Percentiles rank a stretch among this genome's conserved stretches.
phyloP scores from a whole-genome alignment of 53 echinoderm and acorn worm species.

The Glandiceps talaboti region DNA sequence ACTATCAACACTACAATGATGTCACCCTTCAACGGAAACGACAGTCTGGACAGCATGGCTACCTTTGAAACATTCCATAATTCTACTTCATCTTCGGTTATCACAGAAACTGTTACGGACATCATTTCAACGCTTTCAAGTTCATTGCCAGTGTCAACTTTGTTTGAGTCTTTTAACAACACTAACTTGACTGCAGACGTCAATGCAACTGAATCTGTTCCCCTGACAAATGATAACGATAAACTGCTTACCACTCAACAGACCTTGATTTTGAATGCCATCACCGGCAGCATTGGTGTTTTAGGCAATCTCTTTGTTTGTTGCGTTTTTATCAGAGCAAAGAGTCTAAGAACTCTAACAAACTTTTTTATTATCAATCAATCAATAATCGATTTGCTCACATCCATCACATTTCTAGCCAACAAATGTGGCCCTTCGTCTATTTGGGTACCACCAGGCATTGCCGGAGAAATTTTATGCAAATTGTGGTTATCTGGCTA shows the following conservation, averaged over 20 bases:
- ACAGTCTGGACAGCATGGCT: no score
- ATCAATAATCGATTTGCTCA: background rate
- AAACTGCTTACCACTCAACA: background rate
- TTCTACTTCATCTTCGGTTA: no score
- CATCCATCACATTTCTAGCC: background rate
- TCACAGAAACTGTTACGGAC: no score
- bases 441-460: background rate
- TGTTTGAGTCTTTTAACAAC: no score
- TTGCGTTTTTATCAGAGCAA: background rate
- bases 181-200: no score
- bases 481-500: background rate
- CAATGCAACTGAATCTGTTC: no score
- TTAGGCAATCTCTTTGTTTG: background rate
- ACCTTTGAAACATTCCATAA: no score
- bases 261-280: background rate
- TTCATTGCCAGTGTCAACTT: no score
- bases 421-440: background rate
- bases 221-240: background rate
- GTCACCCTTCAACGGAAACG: no score
- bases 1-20: no score
- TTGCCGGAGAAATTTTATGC: background rate
- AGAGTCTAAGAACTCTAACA: background rate
- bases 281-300: background rate
- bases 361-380: background rate
- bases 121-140: no score